Conservation (phyloP, 2,797 vertebrate species). For the Threskiornis aethiopicus region DNA sequence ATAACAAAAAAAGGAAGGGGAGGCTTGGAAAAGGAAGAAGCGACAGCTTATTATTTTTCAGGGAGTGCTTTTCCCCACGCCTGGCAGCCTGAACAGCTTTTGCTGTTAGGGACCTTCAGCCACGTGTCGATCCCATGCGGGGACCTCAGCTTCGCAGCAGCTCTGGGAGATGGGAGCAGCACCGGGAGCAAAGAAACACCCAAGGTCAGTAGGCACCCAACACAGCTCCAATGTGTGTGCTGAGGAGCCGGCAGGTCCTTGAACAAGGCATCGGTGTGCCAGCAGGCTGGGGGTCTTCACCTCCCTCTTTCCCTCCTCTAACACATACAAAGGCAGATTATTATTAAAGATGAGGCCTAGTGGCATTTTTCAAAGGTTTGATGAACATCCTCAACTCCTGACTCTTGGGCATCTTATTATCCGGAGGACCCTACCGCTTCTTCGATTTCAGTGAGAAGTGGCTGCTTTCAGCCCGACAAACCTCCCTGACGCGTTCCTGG, state of each 20-base stretch:
- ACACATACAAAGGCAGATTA: not conserved
- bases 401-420: not conserved
- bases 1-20: not conserved
- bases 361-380: not conserved
- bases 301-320: not conserved
- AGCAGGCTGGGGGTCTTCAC: not conserved
- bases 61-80: not conserved
- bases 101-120: not conserved
- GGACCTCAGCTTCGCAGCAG: not conserved
- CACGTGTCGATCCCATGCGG: rapidly evolving
- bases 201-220: not conserved
- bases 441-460: not conserved
- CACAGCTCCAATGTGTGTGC: not conserved
- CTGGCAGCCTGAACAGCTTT: not conserved
- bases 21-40: not conserved
- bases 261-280: not conserved
- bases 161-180: not conserved
- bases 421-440: not conserved
- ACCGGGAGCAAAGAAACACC: not conserved
- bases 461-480: not conserved
- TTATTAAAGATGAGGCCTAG: not conserved
- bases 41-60: not conserved
- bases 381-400: not conserved
- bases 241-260: not conserved
- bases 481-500: not conserved